Evolutionary conservation across 2,797 vertebrate species (phyloP).

Genomic region (Hypotaenidia okinawae): DNA sequence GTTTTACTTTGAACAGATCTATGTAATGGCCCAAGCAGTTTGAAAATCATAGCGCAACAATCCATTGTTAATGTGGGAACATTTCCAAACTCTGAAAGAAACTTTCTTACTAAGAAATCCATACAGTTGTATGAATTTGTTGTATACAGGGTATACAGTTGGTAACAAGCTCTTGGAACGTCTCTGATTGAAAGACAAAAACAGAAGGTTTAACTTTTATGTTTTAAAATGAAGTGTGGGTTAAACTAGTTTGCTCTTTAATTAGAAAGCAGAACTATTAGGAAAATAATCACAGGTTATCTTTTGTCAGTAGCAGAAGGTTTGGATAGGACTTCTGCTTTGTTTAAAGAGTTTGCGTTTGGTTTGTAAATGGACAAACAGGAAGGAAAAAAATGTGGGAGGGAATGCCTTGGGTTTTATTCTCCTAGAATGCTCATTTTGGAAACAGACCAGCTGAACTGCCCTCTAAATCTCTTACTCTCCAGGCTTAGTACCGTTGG

Average conservation of each 20-base stretch:
- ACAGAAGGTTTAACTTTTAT: neutral
- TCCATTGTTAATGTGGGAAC: neutral
- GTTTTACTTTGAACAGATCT: neutral
- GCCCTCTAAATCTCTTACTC: neutral
- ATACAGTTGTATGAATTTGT: no score
- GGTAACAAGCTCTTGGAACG: neutral
- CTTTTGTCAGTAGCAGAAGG: conserved; percentile 52
- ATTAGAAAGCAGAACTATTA: conserved; percentile 63
- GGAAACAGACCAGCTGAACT: conserved; percentile 21
- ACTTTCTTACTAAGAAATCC: neutral
- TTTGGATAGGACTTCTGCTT: conserved; percentile 53
- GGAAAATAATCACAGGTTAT: conserved; percentile 62
- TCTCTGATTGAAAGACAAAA: neutral
- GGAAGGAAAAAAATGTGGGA: conserved; percentile 41
- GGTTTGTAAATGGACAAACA: conserved; percentile 53
- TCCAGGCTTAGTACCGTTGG: neutral
- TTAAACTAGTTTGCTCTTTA: conserved; percentile 60
- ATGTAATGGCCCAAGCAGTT: neutral
- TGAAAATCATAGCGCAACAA: neutral
- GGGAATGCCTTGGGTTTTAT: neutral
- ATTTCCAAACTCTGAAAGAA: neutral
- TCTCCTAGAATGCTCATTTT: conserved; percentile 13
- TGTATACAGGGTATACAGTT: neutral
- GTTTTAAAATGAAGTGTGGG: conserved; percentile 16
- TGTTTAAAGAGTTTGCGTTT: conserved; percentile 43